Conservation (phyloP, 2,113 vertebrate species). For the Tragelaphus scriptus region DNA sequence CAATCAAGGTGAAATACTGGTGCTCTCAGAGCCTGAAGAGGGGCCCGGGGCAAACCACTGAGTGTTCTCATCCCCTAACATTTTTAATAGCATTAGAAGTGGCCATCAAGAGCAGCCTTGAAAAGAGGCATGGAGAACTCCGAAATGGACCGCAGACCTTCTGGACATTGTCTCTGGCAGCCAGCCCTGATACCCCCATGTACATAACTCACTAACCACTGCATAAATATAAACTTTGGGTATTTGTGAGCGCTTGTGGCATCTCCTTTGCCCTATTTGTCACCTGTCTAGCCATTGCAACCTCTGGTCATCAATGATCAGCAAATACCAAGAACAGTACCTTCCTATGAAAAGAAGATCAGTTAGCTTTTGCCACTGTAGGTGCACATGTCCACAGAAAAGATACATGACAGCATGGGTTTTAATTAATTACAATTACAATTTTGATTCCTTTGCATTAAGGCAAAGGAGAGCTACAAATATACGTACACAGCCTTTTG, state of each 20-base stretch:
- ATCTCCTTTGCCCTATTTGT: not conserved
- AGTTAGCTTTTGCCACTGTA: not conserved
- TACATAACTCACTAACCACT: not conserved
- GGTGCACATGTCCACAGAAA: not conserved
- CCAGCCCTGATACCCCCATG: too few relatives aligned
- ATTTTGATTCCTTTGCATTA: not conserved
- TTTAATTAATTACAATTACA: not conserved
- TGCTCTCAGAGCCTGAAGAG: not conserved
- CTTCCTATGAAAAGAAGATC: not conserved
- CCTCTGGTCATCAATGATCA: not conserved
- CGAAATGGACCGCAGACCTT: not conserved
- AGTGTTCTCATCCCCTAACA: not conserved
- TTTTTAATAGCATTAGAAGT: slow-evolving; percentile 12
- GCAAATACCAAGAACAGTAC: not conserved
- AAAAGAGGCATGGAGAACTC: not conserved
- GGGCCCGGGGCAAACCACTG: not conserved
- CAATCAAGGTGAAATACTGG: slow-evolving; percentile 18
- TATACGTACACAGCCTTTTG: not conserved
- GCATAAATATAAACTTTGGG: not conserved
- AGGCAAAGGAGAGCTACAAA: not conserved
- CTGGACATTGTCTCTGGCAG: not conserved
- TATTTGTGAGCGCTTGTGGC: not conserved
- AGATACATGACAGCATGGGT: not conserved
- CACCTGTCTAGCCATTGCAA: not conserved
- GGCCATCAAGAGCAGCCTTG: not conserved